These are phyloP conservation scores for Aleiodes leptofemur DNA, from an alignment of 2,888 invertebrate genomes.

Conservation along the genomic window DNA sequence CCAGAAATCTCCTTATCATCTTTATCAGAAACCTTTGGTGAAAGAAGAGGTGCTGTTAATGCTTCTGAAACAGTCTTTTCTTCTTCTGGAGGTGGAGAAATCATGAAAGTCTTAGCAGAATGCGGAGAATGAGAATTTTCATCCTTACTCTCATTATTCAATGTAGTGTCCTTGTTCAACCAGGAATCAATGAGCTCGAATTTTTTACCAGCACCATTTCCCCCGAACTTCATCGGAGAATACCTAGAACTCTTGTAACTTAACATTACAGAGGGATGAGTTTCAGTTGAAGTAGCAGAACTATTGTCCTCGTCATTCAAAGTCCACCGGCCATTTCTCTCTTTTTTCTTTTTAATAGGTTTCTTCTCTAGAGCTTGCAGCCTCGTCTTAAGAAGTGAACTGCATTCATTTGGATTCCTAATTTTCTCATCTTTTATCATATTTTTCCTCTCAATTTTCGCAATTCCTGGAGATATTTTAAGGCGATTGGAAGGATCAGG, in stretches of 20 bases:
- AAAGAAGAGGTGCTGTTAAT: background rate
- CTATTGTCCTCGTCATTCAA: background rate
- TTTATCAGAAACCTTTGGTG: background rate
- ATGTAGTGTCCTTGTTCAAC: background rate
- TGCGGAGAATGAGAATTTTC: background rate
- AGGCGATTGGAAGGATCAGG: background rate
- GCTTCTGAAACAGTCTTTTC: conserved; percentile 1
- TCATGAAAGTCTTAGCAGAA: background rate
- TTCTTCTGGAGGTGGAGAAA: background rate
- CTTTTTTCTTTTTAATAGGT: background rate
- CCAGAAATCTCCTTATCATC: background rate
- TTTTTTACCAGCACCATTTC: background rate
- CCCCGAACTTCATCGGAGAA: background rate
- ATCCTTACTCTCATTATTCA: background rate
- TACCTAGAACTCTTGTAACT: background rate
- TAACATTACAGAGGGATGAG: background rate
- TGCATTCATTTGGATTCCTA: background rate
- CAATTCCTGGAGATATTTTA: background rate
- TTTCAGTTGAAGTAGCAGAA: background rate
- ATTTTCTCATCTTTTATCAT: conserved; percentile 29
- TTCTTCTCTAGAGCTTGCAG: background rate
- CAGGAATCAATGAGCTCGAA: background rate
- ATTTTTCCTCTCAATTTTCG: background rate
- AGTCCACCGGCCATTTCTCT: conserved; percentile 10
- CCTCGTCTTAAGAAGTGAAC: background rate